These are phyloP conservation scores for Phthorimaea operculella DNA, from an alignment of 1,140 invertebrate species.

Conservation along the genomic window DNA sequence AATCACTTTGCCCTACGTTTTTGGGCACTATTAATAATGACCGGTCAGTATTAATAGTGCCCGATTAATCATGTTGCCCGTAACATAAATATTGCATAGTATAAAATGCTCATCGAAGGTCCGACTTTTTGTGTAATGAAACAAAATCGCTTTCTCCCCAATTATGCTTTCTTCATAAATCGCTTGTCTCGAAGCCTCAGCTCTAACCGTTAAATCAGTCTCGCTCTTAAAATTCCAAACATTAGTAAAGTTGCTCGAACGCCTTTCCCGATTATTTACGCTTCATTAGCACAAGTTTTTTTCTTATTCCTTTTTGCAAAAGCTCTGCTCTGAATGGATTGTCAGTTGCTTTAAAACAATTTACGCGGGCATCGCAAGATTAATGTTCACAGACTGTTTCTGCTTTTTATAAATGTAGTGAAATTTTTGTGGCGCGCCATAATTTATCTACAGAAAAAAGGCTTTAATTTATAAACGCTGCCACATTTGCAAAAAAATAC, in stretches of 20 bases:
- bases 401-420: not conserved
- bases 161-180: not conserved
- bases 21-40: no score
- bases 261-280: conserved; percentile 30
- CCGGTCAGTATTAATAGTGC: no score
- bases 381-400: conserved; percentile 18
- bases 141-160: no score
- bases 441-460: no score
- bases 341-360: conserved; percentile 33
- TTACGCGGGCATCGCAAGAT: conserved; percentile 30
- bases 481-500: not conserved
- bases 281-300: conserved; percentile 34
- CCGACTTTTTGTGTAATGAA: no score
- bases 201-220: conserved; percentile 19
- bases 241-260: conserved; percentile 22
- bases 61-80: no score
- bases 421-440: not conserved
- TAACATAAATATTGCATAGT: no score
- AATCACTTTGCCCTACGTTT: no score
- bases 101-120: no score
- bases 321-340: conserved; percentile 27
- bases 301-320: conserved; percentile 20
- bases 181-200: not conserved
- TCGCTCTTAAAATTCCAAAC: conserved; percentile 24
- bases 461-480: not conserved